Conservation (phyloP, 2,797 vertebrate species). For the Okamejei kenojei region DNA sequence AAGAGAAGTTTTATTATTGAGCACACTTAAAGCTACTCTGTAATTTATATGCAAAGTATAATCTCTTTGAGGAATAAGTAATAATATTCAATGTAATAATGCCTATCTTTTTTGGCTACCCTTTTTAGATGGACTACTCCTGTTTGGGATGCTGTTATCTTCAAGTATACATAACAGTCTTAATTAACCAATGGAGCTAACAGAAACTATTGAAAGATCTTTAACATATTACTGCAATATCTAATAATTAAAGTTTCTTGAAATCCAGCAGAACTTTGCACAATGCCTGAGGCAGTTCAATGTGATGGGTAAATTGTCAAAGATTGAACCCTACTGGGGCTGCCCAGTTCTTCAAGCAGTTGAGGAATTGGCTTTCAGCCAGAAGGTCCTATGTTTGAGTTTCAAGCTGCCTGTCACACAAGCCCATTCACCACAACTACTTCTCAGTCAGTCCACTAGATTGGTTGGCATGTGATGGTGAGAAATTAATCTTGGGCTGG, state of each 20-base stretch:
- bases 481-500: neutral
- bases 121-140: neutral
- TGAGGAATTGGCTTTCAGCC: conserved; percentile 28
- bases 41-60: neutral
- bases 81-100: neutral
- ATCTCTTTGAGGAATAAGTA: neutral
- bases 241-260: conserved; percentile 21
- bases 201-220: neutral
- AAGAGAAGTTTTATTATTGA: neutral
- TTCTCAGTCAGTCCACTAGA: conserved; percentile 23
- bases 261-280: conserved; percentile 21
- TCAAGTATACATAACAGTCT: neutral
- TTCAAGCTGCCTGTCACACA: conserved; percentile 33
- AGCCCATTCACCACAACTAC: neutral
- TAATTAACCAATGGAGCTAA: neutral
- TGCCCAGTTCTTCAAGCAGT: conserved; percentile 25
- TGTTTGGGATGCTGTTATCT: neutral
- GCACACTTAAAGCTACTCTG: neutral
- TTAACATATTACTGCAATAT: conserved; percentile 2
- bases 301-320: conserved; percentile 37
- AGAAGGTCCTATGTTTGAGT: conserved; percentile 3
- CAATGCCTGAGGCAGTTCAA: conserved; percentile 25
- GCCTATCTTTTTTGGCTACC: neutral
- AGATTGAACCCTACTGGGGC: conserved; percentile 28
- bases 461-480: conserved; percentile 18